phyloP scores from a whole-genome alignment of 2,797 vertebrate genomes.

The Anguilla megastoma region DNA sequence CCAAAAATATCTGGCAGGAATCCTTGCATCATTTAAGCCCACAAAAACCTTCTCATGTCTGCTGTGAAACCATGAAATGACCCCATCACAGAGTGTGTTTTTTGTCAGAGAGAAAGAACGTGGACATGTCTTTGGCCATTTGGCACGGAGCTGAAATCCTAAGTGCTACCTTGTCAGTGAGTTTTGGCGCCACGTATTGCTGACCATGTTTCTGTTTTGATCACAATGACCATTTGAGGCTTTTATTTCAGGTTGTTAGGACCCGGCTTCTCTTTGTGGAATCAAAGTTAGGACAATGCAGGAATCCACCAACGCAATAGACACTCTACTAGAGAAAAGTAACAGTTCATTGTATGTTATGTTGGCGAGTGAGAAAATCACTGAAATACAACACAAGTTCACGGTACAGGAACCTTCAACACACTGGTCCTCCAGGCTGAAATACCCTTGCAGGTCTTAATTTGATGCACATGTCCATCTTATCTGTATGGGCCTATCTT shows the following conservation, averaged over 20 bases:
- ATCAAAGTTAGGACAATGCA: no score
- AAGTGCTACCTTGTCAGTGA: not conserved
- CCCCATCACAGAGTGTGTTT: not conserved
- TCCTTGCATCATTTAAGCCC: not conserved
- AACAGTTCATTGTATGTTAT: no score
- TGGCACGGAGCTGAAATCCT: not conserved
- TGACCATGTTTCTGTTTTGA: not conserved
- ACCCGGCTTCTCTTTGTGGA: no score
- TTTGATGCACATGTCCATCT: no score
- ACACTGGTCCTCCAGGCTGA: no score
- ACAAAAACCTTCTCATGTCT: not conserved
- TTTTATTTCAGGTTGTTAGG: not conserved
- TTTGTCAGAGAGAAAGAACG: not conserved
- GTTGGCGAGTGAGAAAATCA: no score
- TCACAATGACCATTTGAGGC: not conserved
- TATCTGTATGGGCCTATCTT: no score
- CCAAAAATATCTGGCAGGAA: not conserved
- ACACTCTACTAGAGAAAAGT: no score
- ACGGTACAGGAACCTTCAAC: no score
- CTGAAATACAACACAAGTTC: no score
- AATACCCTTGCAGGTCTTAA: no score
- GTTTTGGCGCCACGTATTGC: not conserved
- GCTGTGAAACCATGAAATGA: not conserved
- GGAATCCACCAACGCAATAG: no score
- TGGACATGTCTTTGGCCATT: not conserved